phyloP scores from a whole-genome alignment of 2,797 vertebrate species.

The Psittacula derbiana region DNA sequence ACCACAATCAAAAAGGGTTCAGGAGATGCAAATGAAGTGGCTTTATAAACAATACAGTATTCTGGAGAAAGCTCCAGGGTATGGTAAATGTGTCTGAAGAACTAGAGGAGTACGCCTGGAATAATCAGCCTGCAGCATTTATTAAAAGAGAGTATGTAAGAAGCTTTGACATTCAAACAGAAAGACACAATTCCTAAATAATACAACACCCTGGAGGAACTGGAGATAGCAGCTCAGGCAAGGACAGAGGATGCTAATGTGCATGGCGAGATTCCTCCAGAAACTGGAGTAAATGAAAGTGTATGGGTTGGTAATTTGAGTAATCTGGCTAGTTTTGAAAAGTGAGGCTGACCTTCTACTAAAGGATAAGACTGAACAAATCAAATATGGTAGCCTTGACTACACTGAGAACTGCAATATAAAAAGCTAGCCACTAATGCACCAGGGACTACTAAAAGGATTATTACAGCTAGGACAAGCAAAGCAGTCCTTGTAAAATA shows the following conservation, averaged over 20 bases:
- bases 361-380: background rate
- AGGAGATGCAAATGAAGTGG: background rate
- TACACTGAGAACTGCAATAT: background rate
- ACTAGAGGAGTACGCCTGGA: background rate
- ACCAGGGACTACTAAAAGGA: background rate
- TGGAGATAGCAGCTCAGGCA: background rate
- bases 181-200: background rate
- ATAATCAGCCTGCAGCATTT: background rate
- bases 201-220: background rate
- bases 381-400: background rate
- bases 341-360: background rate
- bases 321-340: background rate
- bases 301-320: background rate
- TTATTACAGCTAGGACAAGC: background rate
- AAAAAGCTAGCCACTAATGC: background rate
- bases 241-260: background rate
- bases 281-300: background rate
- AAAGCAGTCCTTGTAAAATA: background rate
- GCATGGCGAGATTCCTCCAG: background rate
- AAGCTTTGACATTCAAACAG: background rate
- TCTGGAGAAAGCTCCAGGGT: background rate
- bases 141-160: background rate
- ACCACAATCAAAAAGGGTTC: background rate
- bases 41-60: background rate
- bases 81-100: background rate